Evolutionary conservation across 1,140 invertebrate genomes (phyloP).

Genomic region (Neotoxoptera formosana): DNA sequence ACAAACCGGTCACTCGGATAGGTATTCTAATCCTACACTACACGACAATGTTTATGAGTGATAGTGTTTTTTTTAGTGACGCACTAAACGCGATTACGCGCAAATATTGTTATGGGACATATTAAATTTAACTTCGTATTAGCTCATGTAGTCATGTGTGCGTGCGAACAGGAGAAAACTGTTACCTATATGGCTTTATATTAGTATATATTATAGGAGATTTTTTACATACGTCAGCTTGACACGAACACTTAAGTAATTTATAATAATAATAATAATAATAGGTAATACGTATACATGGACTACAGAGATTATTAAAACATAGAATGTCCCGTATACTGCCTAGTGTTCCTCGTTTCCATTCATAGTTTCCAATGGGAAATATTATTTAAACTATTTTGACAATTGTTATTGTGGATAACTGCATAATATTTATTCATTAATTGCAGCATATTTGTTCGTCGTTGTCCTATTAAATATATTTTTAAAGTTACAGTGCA

Average conservation of each 20-base stretch:
- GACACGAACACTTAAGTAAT: not conserved
- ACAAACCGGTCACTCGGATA: not conserved
- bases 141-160: not conserved
- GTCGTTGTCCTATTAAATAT: not conserved
- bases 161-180: not conserved
- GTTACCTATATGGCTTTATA: not conserved
- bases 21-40: not conserved
- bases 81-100: not conserved
- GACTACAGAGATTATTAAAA: not conserved
- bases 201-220: not conserved
- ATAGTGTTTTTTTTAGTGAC: not conserved
- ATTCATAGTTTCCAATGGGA: not conserved
- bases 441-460: not conserved
- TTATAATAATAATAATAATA: not conserved
- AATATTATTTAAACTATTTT: constrained; percentile 12
- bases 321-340: not conserved
- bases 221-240: not conserved
- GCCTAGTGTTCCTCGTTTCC: not conserved
- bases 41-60: not conserved
- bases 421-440: not conserved
- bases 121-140: not conserved
- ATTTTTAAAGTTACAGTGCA: not conserved
- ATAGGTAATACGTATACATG: not conserved
- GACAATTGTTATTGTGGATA: not conserved
- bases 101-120: not conserved